Conservation (phyloP, 1,140 invertebrate genomes). For the Cydia pomonella region DNA sequence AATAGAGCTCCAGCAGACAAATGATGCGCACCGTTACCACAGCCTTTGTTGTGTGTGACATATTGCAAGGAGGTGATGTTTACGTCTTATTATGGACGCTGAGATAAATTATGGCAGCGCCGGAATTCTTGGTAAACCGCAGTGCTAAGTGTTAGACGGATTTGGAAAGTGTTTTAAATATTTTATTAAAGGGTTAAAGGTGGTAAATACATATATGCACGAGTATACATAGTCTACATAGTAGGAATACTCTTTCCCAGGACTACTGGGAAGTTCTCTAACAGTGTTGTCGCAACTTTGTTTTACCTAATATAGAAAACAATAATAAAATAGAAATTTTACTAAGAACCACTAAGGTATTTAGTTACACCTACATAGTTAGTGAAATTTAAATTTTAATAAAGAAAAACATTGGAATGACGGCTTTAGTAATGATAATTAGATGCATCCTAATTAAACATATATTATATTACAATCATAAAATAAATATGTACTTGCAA, state of each 20-base stretch:
- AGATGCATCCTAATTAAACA: not conserved
- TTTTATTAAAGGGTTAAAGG: not conserved
- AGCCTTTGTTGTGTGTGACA: constrained; percentile 72
- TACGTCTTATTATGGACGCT: constrained; percentile 75
- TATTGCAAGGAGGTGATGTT: constrained; percentile 75
- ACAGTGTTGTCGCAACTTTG: too few species aligned
- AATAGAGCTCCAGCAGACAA: constrained; percentile 71
- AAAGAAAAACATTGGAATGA: too few species aligned
- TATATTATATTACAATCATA: constrained; percentile 26
- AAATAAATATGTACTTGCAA: constrained; percentile 30
- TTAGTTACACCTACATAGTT: too few species aligned
- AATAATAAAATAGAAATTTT: too few species aligned
- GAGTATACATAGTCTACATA: not conserved
- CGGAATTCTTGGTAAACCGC: constrained; percentile 47
- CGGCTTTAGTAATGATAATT: too few species aligned
- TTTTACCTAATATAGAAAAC: too few species aligned
- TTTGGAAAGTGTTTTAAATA: constrained; percentile 2
- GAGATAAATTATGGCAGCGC: constrained; percentile 56
- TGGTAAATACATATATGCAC: not conserved
- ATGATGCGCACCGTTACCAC: constrained; percentile 75
- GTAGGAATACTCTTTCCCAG: too few species aligned
- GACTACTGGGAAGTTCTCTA: too few species aligned
- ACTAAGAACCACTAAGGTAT: too few species aligned
- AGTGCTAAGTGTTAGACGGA: constrained; percentile 23
- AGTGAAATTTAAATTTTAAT: too few species aligned